Percentiles rank a stretch among this genome's conserved stretches.
These are phyloP conservation scores for Spongilla lacustris DNA, from an alignment of 37 sponge, comb jelly and placozoan species.

Conservation along the genomic window DNA sequence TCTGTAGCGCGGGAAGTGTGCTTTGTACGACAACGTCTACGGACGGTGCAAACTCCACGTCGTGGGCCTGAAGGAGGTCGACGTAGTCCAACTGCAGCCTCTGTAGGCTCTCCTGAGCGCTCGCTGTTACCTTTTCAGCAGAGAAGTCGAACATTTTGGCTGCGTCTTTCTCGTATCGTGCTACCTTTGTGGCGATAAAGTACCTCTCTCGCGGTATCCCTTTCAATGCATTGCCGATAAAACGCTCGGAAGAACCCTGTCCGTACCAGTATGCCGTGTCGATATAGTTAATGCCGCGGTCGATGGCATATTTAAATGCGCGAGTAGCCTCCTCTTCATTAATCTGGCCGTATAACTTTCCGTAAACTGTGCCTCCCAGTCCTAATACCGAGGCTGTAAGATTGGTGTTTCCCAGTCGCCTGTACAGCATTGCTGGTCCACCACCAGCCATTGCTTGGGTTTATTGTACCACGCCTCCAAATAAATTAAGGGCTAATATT, in stretches of 20 bases:
- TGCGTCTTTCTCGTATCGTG: constrained; percentile 71
- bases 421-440: constrained; percentile 68
- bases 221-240: constrained; percentile 78
- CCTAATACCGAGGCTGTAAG: constrained; percentile 68
- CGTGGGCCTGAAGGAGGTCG: constrained; percentile 89
- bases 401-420: constrained; percentile 77
- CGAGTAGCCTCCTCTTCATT: constrained; percentile 36
- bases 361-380: constrained; percentile 87
- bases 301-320: constrained; percentile 39
- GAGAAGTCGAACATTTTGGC: constrained; percentile 86
- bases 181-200: constrained; percentile 86
- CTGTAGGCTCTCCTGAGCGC: constrained; percentile 71
- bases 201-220: constrained; percentile 70
- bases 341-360: constrained; percentile 75
- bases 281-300: constrained; percentile 84
- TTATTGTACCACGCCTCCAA: too few relatives aligned
- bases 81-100: constrained; percentile 76
- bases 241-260: constrained; percentile 81
- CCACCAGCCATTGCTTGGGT: too few relatives aligned
- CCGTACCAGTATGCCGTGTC: constrained; percentile 97
- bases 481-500: too few relatives aligned
- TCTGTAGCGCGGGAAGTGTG: constrained; percentile 86
- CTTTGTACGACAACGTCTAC: constrained; percentile 76
- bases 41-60: constrained; percentile 92
- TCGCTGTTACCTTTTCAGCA: constrained; percentile 56